A percentile compares a stretch with the other conserved stretches of the same genome.
These are phyloP conservation scores for Mamestra configurata DNA, from an alignment of 1,140 invertebrate species.

Conservation along the genomic window DNA sequence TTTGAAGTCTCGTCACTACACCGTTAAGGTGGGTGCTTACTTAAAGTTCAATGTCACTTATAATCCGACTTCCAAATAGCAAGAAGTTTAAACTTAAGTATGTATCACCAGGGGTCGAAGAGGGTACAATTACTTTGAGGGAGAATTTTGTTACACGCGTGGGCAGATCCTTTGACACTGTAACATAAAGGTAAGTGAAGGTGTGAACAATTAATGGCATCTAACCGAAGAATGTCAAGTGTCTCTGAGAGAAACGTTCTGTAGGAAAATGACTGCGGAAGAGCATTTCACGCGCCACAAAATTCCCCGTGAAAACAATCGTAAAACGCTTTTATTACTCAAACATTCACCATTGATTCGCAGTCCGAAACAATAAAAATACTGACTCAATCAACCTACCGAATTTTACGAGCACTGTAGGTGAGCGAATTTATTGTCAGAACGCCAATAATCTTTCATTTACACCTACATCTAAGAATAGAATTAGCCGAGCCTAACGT, in stretches of 20 bases:
- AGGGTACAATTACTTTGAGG: constrained; percentile 27
- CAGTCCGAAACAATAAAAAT: constrained; percentile 85
- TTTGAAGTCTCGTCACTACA: constrained; percentile 44
- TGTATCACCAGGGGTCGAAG: neutral
- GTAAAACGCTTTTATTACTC: constrained; percentile 85
- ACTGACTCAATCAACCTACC: constrained; percentile 86
- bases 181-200: constrained; percentile 41
- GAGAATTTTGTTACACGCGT: constrained; percentile 29
- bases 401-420: constrained; percentile 82
- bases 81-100: constrained; percentile 37
- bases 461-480: constrained; percentile 69
- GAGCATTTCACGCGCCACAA: constrained; percentile 85
- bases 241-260: constrained; percentile 69
- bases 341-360: constrained; percentile 87
- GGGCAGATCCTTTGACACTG: constrained; percentile 17
- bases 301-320: constrained; percentile 85
- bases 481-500: constrained; percentile 60
- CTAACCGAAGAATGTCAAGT: constrained; percentile 71
- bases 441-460: constrained; percentile 78
- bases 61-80: constrained; percentile 32
- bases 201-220: constrained; percentile 67
- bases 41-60: constrained; percentile 47
- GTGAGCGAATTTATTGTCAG: constrained; percentile 83
- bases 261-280: constrained; percentile 78
- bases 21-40: constrained; percentile 27